These are phyloP conservation scores for Anabacerthia variegaticeps DNA, from an alignment of 2,797 vertebrate genomes.

Conservation along the genomic window DNA sequence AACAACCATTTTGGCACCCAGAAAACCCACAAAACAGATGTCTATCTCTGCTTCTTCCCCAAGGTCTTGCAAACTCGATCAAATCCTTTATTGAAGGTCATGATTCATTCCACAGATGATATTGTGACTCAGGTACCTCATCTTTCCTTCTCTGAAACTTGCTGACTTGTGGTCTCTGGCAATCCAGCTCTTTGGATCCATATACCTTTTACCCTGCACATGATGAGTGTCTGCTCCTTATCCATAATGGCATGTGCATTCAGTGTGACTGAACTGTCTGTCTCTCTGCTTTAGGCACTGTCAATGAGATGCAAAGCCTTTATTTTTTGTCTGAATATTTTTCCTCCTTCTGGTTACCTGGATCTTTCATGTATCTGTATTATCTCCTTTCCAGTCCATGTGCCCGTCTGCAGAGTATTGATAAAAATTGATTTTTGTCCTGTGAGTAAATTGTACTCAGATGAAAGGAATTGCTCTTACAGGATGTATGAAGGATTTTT, in stretches of 20 bases:
- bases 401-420: neutral
- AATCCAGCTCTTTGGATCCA: neutral
- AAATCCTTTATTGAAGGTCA: neutral
- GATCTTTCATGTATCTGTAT: neutral
- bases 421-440: constrained; percentile 31
- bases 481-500: neutral
- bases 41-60: neutral
- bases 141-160: neutral
- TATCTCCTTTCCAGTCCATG: neutral
- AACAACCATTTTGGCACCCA: neutral
- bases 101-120: neutral
- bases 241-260: neutral
- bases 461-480: constrained; percentile 5
- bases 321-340: neutral
- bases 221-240: neutral
- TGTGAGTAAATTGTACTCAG: neutral
- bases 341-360: neutral
- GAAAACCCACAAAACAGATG: neutral
- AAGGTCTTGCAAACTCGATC: neutral
- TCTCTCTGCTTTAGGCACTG: neutral
- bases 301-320: neutral
- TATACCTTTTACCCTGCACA: neutral
- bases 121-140: neutral
- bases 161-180: neutral
- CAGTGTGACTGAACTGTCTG: neutral